Conservation (phyloP, 2,797 vertebrate species). For the Betta splendens region DNA sequence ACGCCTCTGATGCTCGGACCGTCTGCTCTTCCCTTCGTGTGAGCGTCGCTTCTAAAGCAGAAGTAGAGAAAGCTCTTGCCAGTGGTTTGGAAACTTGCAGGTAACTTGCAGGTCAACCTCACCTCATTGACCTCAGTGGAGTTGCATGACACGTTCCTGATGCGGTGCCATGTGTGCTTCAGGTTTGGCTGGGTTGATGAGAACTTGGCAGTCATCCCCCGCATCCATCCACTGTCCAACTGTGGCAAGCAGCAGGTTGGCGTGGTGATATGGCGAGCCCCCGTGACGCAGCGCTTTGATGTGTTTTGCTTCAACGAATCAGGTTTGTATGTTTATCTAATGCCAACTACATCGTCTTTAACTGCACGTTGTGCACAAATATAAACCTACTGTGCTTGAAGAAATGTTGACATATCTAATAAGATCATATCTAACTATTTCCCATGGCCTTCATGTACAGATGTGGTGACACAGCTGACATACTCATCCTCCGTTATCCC, state of each 20-base stretch:
- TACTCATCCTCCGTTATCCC: constrained; percentile 29
- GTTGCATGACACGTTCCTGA: neutral
- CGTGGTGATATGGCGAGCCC: constrained; percentile 70
- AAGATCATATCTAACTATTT: too few relatives aligned
- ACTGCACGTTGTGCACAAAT: neutral
- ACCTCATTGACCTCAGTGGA: neutral
- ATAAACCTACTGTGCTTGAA: neutral
- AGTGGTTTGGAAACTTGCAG: constrained; percentile 82
- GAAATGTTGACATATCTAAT: neutral
- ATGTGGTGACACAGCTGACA: constrained; percentile 53
- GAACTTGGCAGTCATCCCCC: constrained; percentile 78
- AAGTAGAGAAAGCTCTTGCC: constrained; percentile 65
- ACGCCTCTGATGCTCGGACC: constrained; percentile 69
- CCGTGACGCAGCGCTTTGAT: constrained; percentile 66
- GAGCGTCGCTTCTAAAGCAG: constrained; percentile 73
- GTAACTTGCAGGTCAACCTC: constrained; percentile 47
- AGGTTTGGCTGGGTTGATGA: constrained; percentile 84
- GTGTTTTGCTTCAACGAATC: constrained; percentile 82
- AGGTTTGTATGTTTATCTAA: constrained; percentile 43
- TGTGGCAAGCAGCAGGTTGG: constrained; percentile 74
- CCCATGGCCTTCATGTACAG: too few relatives aligned
- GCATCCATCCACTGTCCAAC: constrained; percentile 42
- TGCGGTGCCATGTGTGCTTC: neutral
- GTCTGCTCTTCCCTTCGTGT: constrained; percentile 67
- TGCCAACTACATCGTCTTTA: neutral